These are phyloP conservation scores for Coelogynopora nodosa DNA, from an alignment of 2,888 invertebrate species.

Conservation along the genomic window DNA sequence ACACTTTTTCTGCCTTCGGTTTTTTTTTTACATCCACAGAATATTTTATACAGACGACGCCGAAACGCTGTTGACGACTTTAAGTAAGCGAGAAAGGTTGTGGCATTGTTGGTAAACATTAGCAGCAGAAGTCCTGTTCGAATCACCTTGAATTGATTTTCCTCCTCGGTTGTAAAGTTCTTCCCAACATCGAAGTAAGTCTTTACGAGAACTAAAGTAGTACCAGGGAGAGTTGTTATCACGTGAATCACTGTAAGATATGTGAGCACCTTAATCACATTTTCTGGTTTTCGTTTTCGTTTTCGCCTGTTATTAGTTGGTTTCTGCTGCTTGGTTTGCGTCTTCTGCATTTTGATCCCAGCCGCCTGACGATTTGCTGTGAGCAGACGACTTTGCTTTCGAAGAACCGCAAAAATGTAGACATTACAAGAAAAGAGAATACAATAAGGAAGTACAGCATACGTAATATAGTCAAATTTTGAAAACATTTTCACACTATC, in stretches of 20 bases:
- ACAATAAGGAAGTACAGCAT: slow-evolving; percentile 43
- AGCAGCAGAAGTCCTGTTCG: slow-evolving; percentile 31
- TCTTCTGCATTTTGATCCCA: neutral
- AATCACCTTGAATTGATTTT: neutral
- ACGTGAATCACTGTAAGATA: slow-evolving; percentile 45
- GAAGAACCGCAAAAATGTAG: slow-evolving; percentile 43
- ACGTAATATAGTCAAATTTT: slow-evolving; percentile 45
- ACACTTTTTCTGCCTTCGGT: neutral
- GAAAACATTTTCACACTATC: slow-evolving; percentile 40
- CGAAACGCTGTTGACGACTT: slow-evolving; percentile 45
- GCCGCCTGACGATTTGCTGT: neutral
- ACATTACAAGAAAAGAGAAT: slow-evolving; percentile 47
- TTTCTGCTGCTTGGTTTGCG: neutral
- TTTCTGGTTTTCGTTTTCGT: slow-evolving; percentile 45
- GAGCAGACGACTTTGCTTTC: slow-evolving; percentile 37
- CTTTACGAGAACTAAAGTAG: slow-evolving; percentile 37
- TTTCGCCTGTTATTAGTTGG: neutral
- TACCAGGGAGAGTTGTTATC: slow-evolving; percentile 42
- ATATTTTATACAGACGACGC: slow-evolving; percentile 18
- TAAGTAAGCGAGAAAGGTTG: slow-evolving; percentile 45
- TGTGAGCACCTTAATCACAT: slow-evolving; percentile 45
- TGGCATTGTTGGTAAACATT: slow-evolving; percentile 47
- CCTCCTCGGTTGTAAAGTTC: neutral
- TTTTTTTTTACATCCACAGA: neutral
- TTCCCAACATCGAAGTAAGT: slow-evolving; percentile 29